Conservation (phyloP, 2,797 vertebrate species). For the Myotis myotis region DNA sequence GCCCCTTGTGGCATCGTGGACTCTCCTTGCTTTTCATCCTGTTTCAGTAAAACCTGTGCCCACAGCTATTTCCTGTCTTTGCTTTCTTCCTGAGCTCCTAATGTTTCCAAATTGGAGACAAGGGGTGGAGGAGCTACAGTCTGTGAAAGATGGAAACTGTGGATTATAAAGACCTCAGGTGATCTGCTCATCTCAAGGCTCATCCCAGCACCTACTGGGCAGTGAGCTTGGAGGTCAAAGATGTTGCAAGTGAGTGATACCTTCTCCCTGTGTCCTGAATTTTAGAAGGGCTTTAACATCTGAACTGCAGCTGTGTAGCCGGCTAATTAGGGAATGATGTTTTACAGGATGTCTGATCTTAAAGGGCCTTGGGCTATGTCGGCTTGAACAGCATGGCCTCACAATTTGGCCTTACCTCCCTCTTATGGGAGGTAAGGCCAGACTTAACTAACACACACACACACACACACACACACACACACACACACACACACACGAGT, state of each 20-base stretch:
- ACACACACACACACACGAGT: neutral
- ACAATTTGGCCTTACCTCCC: neutral
- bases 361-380: neutral
- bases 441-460: neutral
- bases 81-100: neutral
- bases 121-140: neutral
- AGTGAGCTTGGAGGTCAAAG: neutral
- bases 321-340: neutral
- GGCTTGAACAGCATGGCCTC: neutral
- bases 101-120: neutral
- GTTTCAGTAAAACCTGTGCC: neutral
- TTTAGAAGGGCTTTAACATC: neutral
- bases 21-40: neutral
- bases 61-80: neutral
- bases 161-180: neutral
- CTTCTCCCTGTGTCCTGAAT: neutral
- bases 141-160: neutral
- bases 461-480: neutral
- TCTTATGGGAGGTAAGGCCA: neutral
- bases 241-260: neutral
- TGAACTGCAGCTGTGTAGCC: neutral
- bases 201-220: neutral
- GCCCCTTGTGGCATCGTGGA: neutral
- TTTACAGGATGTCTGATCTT: neutral
- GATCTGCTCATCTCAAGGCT: neutral